Conservation (phyloP, 2,113 vertebrate species). For the Mobula hypostoma region DNA sequence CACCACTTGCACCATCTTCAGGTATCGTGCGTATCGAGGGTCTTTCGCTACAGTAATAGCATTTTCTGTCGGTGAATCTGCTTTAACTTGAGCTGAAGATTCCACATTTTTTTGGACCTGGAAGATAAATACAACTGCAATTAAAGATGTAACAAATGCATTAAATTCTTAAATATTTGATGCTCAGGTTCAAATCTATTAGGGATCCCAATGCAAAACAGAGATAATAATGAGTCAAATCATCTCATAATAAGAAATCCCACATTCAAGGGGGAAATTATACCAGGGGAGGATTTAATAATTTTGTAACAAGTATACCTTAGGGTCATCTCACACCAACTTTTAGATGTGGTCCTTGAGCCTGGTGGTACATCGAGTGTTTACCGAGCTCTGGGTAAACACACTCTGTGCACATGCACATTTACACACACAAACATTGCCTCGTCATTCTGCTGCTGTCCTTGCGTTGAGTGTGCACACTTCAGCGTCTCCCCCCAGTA, state of each 20-base stretch:
- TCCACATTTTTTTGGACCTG: conserved; percentile 20
- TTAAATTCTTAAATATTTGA: not conserved
- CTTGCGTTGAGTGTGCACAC: no score
- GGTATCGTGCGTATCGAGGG: conserved; percentile 85
- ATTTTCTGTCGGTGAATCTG: conserved; percentile 58
- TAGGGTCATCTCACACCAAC: not conserved
- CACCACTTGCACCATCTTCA: conserved; percentile 99
- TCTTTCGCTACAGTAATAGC: conserved; percentile 84
- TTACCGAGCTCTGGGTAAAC: no score
- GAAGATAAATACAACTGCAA: not conserved
- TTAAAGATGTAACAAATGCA: not conserved
- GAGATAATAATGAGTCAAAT: not conserved
- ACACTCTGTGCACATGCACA: no score
- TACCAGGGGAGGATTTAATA: not conserved
- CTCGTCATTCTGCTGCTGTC: no score
- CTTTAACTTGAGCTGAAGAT: conserved; percentile 41
- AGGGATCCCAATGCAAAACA: not conserved
- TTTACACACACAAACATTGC: no score
- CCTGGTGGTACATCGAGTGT: no score
- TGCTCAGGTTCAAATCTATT: not conserved
- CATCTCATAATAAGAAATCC: not conserved
- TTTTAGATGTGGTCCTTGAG: not conserved
- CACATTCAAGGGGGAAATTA: not conserved
- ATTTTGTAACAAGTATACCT: not conserved
- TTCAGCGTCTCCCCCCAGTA: no score